Conservation (phyloP, 1,140 invertebrate species). For the Conus betulinus region DNA sequence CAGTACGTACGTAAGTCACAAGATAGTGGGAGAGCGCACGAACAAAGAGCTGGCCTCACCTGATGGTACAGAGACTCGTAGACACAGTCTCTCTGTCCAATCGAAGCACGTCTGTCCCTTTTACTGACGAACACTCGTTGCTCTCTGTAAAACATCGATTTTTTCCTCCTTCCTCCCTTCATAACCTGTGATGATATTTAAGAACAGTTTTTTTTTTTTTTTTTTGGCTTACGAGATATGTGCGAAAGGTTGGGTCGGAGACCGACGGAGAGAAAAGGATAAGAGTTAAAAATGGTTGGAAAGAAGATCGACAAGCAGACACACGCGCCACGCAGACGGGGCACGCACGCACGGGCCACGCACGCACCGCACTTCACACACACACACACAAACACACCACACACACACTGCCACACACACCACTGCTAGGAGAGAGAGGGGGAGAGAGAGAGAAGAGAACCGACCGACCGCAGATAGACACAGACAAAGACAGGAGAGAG, state of each 20-base stretch:
- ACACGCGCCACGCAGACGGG: too few relatives aligned
- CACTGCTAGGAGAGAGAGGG: too few relatives aligned
- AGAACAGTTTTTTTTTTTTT: neutral
- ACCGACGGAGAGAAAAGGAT: too few relatives aligned
- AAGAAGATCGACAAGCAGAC: too few relatives aligned
- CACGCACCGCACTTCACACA: too few relatives aligned
- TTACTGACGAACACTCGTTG: conserved; percentile 46
- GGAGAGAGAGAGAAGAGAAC: too few relatives aligned
- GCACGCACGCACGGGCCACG: too few relatives aligned
- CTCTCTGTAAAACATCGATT: conserved; percentile 19
- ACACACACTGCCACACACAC: too few relatives aligned
- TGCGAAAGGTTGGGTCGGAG: neutral
- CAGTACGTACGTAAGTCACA: neutral
- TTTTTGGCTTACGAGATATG: neutral
- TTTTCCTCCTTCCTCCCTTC: neutral
- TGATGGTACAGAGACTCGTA: conserved; percentile 41
- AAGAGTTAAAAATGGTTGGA: too few relatives aligned
- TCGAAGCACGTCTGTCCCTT: conserved; percentile 45
- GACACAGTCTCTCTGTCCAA: conserved; percentile 26
- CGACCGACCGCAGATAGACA: too few relatives aligned
- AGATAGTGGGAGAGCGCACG: neutral
- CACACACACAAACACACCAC: too few relatives aligned
- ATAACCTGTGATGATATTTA: neutral
- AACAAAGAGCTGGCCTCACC: conserved; percentile 27
- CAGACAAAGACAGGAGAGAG: too few relatives aligned